phyloP scores from a whole-genome alignment of 1,140 invertebrate genomes.

The Hycleus phaleratus region DNA sequence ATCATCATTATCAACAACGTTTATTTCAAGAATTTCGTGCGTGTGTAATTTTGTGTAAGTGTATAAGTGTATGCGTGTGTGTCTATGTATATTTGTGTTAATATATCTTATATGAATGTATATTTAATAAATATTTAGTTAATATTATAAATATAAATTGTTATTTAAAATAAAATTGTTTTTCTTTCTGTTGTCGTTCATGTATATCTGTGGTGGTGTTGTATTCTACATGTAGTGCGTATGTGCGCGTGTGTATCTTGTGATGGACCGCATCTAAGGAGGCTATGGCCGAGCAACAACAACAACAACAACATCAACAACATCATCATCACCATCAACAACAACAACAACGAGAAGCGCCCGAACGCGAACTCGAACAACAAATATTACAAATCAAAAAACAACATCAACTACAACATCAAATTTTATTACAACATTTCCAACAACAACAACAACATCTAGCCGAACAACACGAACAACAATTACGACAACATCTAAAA shows the following conservation, averaged over 20 bases:
- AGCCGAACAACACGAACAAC: slow-evolving; percentile 63
- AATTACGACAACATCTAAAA: slow-evolving; percentile 59
- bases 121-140: no score
- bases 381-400: slow-evolving; percentile 54
- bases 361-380: slow-evolving; percentile 39
- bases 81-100: no score
- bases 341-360: slow-evolving; percentile 30
- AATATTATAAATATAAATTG: no score
- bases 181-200: no score
- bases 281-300: slow-evolving; percentile 35
- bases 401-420: slow-evolving; percentile 65
- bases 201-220: no score
- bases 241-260: slow-evolving; percentile 11
- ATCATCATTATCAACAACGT: slow-evolving; percentile 9
- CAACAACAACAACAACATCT: slow-evolving; percentile 63
- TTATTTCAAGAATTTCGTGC: neutral
- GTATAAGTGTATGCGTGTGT: no score
- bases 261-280: slow-evolving; percentile 29
- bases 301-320: slow-evolving; percentile 15
- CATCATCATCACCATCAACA: neutral
- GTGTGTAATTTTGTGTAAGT: no score
- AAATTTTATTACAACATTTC: slow-evolving; percentile 60
- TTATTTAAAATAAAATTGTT: no score
- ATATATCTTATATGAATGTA: no score
- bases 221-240: slow-evolving; percentile 11